A percentile compares a stretch with the other conserved stretches of the same genome.
These are phyloP conservation scores for Sturnus vulgaris DNA, from an alignment of 2,113 vertebrate genomes.

Conservation along the genomic window DNA sequence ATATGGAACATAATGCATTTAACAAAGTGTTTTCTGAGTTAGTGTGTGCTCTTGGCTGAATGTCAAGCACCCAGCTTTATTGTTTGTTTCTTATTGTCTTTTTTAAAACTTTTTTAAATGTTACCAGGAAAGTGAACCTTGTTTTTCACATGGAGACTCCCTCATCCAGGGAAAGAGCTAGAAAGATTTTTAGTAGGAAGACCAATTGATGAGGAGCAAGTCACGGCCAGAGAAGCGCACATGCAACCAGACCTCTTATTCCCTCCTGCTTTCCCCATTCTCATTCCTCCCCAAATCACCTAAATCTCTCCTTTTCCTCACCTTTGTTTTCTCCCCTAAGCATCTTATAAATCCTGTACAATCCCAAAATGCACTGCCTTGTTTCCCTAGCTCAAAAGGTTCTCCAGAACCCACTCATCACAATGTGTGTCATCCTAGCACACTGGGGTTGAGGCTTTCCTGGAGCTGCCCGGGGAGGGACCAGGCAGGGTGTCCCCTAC, in stretches of 20 bases:
- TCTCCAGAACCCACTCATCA: not conserved
- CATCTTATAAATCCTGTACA: not conserved
- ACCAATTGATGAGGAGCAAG: not conserved
- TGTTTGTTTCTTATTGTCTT: no score
- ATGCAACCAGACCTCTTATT: not conserved
- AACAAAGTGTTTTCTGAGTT: no score
- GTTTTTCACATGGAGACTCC: not conserved
- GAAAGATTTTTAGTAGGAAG: not conserved
- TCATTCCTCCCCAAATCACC: not conserved
- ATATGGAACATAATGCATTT: no score
- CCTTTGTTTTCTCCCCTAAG: not conserved
- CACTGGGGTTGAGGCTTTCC: not conserved
- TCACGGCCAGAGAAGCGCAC: rapidly evolving
- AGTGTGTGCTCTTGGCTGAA: no score
- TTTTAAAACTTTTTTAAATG: no score
- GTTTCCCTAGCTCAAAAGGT: not conserved
- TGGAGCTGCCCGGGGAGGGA: not conserved
- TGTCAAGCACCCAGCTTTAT: no score
- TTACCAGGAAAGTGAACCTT: no score
- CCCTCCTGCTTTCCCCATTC: not conserved
- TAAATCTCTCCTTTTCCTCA: not conserved
- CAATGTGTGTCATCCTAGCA: not conserved
- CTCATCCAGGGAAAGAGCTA: not conserved
- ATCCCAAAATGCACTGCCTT: not conserved
- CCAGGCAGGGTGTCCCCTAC: not conserved